Evolutionary conservation across 2,797 vertebrate species (phyloP).

Genomic region (Acipenser oxyrinchus): DNA sequence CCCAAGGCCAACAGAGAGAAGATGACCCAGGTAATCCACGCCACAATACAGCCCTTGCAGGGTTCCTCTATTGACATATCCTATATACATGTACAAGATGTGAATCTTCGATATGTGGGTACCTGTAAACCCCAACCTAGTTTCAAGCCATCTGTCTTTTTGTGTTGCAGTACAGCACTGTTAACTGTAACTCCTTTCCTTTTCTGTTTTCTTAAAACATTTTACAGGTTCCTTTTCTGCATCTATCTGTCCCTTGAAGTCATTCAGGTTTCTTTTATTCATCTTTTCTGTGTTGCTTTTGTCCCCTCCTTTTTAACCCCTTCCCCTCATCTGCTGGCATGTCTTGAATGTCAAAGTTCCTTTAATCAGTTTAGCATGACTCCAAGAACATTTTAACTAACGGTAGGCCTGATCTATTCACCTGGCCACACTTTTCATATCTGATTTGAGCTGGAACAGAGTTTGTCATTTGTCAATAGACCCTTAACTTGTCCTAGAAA

Average conservation of each 20-base stretch:
- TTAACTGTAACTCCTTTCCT: neutral
- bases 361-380: neutral
- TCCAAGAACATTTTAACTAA: neutral
- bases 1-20: slow-evolving; percentile 70
- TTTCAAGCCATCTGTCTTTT: neutral
- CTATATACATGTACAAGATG: accelerated
- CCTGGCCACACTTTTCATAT: too few species aligned
- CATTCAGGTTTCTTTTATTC: neutral
- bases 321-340: neutral
- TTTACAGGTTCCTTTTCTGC: neutral
- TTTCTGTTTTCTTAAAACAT: neutral
- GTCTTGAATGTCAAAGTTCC: neutral
- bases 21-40: slow-evolving; percentile 59
- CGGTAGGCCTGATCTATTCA: too few species aligned
- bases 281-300: neutral
- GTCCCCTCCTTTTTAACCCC: too few species aligned
- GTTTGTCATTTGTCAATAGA: too few species aligned
- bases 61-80: accelerated
- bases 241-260: neutral
- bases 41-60: too few species aligned
- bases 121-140: too few species aligned
- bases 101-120: neutral
- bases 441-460: too few species aligned
- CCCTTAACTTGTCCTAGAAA: too few species aligned
- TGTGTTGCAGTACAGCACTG: neutral